phyloP scores from a whole-genome alignment of 2,113 vertebrate species.

The Chaetorhynchus papuensis region DNA sequence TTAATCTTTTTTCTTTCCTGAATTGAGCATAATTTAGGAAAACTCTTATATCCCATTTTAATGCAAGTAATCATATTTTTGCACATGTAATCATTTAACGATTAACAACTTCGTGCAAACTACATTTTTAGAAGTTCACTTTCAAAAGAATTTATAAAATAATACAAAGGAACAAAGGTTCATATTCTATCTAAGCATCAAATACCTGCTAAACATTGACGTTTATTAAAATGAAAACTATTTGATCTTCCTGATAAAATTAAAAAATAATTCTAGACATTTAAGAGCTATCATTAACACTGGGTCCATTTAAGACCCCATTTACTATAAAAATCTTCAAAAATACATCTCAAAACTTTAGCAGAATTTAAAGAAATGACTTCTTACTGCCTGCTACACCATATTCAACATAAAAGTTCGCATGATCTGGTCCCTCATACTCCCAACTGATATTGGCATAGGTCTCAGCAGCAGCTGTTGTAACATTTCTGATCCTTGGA shows the following conservation, averaged over 20 bases:
- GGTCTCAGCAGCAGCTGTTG: constrained; percentile 78
- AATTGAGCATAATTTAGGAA: background rate
- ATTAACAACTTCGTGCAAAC: background rate
- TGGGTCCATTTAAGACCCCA: background rate
- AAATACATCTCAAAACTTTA: constrained; percentile 48
- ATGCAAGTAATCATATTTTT: background rate
- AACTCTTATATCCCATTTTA: background rate
- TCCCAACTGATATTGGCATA: constrained; percentile 92
- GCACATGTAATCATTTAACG: background rate
- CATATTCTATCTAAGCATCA: background rate
- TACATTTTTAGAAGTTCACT: background rate
- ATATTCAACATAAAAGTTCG: constrained; percentile 92
- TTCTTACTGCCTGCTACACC: constrained; percentile 90
- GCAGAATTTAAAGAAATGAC: constrained; percentile 61
- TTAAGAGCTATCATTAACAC: constrained; percentile 14
- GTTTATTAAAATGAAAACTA: background rate
- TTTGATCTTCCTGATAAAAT: background rate
- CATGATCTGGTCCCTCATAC: constrained; percentile 87
- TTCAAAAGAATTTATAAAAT: background rate
- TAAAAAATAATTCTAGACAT: background rate
- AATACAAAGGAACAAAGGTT: constrained; percentile 57
- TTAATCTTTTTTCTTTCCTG: background rate
- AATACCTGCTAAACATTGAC: background rate
- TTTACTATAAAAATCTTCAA: constrained; percentile 3
- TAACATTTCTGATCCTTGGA: constrained; percentile 86